Conservation (phyloP, 2,888 invertebrate genomes). For the Lysandra bellargus region DNA sequence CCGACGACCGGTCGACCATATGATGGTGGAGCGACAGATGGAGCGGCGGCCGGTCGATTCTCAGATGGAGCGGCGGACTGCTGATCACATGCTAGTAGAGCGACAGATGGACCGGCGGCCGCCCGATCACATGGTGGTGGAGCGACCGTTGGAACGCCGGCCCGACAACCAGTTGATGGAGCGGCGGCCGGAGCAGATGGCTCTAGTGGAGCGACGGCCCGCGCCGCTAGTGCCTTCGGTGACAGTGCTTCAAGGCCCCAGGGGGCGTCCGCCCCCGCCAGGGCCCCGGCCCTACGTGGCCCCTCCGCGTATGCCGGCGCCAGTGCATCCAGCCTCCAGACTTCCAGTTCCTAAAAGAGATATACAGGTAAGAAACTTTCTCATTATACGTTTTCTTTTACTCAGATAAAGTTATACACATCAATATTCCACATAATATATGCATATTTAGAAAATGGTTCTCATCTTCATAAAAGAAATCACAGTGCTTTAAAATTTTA, state of each 20-base stretch:
- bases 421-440: no score
- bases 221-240: conserved; percentile 44
- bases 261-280: conserved; percentile 39
- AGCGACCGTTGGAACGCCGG: conserved; percentile 35
- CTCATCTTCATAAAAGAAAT: no score
- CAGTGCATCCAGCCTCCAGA: conserved; percentile 55
- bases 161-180: conserved; percentile 37
- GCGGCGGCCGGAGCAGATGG: conserved; percentile 32
- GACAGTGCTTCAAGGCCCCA: conserved; percentile 43
- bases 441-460: no score
- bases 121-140: conserved; percentile 45
- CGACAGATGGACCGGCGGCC: conserved; percentile 3
- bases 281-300: conserved; percentile 63
- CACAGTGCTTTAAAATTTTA: no score
- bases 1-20: not conserved
- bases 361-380: conserved; percentile 59
- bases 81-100: conserved; percentile 18
- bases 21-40: not conserved
- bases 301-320: conserved; percentile 69
- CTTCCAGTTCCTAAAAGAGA: conserved; percentile 65
- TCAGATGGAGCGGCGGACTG: conserved; percentile 46
- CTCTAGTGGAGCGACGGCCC: conserved; percentile 36
- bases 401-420: not conserved
- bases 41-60: not conserved
- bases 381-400: not conserved